These are phyloP conservation scores for Metellina segmentata DNA, from an alignment of 2,888 invertebrate genomes.

Conservation along the genomic window DNA sequence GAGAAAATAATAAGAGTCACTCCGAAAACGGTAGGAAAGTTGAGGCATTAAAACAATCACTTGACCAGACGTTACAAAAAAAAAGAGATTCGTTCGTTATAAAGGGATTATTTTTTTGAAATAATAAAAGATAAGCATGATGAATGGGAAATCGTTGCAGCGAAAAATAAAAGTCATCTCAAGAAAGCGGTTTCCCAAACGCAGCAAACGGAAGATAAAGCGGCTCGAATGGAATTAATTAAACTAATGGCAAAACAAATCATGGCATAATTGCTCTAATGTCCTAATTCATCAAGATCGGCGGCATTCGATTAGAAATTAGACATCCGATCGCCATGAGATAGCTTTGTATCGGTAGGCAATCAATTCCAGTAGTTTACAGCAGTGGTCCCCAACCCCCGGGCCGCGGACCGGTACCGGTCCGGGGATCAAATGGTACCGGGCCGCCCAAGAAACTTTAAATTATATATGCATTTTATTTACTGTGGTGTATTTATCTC, in stretches of 20 bases:
- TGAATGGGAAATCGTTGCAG: background rate
- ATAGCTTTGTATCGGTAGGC: no score
- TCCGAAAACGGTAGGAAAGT: background rate
- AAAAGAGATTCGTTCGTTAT: background rate
- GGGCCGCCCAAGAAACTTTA: no score
- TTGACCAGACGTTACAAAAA: background rate
- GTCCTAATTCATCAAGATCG: background rate
- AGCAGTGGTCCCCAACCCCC: no score
- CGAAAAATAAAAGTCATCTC: background rate
- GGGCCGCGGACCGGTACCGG: no score
- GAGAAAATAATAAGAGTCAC: background rate
- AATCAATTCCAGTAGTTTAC: no score
- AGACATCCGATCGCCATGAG: no score
- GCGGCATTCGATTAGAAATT: background rate
- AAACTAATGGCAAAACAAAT: background rate
- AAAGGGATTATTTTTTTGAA: background rate
- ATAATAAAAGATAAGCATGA: background rate
- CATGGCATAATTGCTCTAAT: background rate
- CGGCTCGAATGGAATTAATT: background rate
- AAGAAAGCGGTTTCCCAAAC: background rate
- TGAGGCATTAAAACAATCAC: background rate
- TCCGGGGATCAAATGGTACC: no score
- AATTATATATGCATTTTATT: no score
- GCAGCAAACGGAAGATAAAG: background rate
- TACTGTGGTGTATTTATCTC: no score